Base-by-base conservation (phyloP, 2,797 vertebrate genomes). In the Cuniculus paca region DNA sequence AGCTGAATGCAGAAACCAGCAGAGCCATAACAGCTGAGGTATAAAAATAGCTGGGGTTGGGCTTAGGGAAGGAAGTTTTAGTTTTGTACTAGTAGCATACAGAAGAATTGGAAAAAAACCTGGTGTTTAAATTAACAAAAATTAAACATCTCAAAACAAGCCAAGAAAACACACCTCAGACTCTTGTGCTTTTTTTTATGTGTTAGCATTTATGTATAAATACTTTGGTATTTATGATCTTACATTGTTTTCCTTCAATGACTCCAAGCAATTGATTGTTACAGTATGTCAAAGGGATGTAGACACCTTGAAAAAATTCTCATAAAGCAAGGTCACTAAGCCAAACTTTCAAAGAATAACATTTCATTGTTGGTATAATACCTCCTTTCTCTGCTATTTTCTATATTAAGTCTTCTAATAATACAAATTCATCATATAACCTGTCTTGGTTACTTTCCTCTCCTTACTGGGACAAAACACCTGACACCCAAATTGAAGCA, bases 1-100 rank as follows among this genome's bases (percentile, higher is more conserved):
- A 91, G 20, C 91, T 89, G 93, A 97, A 95, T 89, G 74, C 96
- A 82, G 82, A 98, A 97, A 96, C 90, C 60, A 98, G 42, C 90
- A 97, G 97, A 96, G 65, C 94, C 88, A 93, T 93, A 97, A 97
- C 89, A 82, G 95, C 96, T 2, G 94, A 96, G 97, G 61, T 91
- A 96, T 97, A 82, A 56, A 60, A 83, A 48, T 5, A 39, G 14
- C 14, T 7, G 34, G 70, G 50, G 3, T 34, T 82, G 42, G 72
- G 36, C 1, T n/a, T 17, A 12, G 22, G 39, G 56, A 75, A 36
- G n/a, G n/a, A 95, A 70, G 31, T 79, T 90, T 95, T 96, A 45
- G 13, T 87, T 75, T n/a, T 72, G 4, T 88, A 48, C 10, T 84
- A 52, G n/a, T 88, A 42, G 24, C 89, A 75, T 56, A 75, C 16